Evolutionary conservation across 1,140 invertebrate genomes (phyloP).

Genomic region (Pentalonia nigronervosa): DNA sequence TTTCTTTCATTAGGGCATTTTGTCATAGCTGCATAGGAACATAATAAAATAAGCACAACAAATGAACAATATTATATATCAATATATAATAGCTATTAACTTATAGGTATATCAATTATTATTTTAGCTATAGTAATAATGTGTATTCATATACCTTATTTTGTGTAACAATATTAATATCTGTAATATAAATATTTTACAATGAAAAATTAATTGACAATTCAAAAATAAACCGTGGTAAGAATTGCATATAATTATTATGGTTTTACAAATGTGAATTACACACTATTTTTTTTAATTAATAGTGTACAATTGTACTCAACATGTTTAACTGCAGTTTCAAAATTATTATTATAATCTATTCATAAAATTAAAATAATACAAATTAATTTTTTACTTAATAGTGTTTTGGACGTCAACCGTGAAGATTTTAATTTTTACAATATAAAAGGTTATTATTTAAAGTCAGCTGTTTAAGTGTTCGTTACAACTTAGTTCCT

Average conservation of each 20-base stretch:
- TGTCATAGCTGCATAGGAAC: too few relatives aligned
- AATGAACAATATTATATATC: too few relatives aligned
- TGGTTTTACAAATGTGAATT: neutral
- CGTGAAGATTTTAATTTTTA: constrained; percentile 7
- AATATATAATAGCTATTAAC: too few relatives aligned
- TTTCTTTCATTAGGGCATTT: too few relatives aligned
- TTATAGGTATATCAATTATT: too few relatives aligned
- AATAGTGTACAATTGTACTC: neutral
- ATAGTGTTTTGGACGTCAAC: constrained; percentile 31
- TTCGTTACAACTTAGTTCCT: neutral
- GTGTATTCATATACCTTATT: neutral
- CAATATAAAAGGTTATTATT: neutral
- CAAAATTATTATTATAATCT: constrained; percentile 27
- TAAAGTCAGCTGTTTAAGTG: constrained; percentile 16
- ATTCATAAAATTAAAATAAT: constrained; percentile 13
- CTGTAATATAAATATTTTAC: neutral
- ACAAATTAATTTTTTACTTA: neutral
- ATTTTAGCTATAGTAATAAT: neutral
- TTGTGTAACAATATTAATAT: too few relatives aligned
- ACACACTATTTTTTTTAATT: neutral
- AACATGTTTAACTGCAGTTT: neutral
- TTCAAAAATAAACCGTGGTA: neutral
- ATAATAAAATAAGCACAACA: too few relatives aligned
- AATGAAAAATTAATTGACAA: neutral
- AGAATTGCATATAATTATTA: neutral